Evolutionary conservation across 2,797 vertebrate species (phyloP).

Genomic region (Rhadinocentrus ornatus): DNA sequence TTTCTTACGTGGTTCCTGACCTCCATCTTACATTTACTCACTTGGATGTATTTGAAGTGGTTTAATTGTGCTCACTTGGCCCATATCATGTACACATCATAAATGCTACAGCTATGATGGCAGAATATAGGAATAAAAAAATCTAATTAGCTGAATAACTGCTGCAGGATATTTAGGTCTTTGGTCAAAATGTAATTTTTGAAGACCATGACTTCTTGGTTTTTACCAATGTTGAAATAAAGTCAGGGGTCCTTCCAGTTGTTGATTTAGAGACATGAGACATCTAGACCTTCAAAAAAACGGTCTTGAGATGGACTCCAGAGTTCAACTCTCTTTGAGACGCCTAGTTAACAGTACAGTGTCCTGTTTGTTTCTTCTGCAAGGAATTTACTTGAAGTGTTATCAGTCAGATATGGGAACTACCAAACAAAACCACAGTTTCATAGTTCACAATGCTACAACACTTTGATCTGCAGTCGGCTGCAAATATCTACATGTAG

Average conservation of each 20-base stretch:
- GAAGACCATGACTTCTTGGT: background rate
- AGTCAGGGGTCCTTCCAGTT: background rate
- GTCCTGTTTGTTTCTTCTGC: conserved; percentile 9
- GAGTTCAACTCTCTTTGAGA: background rate
- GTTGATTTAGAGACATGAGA: background rate
- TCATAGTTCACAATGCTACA: background rate
- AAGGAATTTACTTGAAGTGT: background rate
- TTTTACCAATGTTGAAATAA: background rate
- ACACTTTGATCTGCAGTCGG: background rate
- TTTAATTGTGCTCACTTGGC: conserved; percentile 41
- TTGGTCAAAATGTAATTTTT: background rate
- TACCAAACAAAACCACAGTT: background rate
- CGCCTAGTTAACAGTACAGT: background rate
- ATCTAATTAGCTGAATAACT: conserved; percentile 9
- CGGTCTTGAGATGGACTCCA: background rate
- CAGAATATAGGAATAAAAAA: background rate
- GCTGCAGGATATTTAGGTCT: background rate
- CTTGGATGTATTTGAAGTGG: conserved; percentile 46
- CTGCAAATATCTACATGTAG: background rate
- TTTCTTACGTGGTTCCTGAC: conserved; percentile 54
- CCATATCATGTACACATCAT: conserved; percentile 22
- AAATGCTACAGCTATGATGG: conserved; percentile 18
- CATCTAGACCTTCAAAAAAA: background rate
- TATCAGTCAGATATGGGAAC: conserved; percentile 3
- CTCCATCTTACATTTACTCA: conserved; percentile 46